Conservation (phyloP, 2,113 vertebrate genomes). For the Diadophis punctatus region DNA sequence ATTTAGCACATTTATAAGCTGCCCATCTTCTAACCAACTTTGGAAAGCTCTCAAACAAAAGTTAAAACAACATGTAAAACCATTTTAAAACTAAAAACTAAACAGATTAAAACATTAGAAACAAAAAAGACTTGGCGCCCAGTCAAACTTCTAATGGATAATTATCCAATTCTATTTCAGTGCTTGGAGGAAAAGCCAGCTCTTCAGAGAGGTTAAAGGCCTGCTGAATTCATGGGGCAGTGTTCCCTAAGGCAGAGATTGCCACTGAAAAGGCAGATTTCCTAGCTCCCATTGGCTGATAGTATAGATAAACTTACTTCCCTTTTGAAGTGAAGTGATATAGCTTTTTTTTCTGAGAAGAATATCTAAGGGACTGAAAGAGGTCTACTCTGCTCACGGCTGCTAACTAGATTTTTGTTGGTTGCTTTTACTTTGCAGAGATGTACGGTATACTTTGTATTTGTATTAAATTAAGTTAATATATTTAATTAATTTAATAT, state of each 20-base stretch:
- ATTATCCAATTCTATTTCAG: background rate
- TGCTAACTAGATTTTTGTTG: background rate
- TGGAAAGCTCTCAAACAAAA: background rate
- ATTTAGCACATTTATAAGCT: background rate
- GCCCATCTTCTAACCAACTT: background rate
- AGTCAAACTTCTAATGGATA: background rate
- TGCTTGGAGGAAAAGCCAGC: background rate
- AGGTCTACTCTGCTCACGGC: background rate
- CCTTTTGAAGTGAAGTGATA: background rate
- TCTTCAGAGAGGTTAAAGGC: background rate
- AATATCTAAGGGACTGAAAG: background rate
- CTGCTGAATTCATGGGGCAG: background rate
- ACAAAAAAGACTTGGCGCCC: background rate
- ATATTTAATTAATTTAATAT: background rate
- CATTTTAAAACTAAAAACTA: background rate
- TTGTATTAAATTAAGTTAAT: background rate
- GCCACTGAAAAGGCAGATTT: background rate
- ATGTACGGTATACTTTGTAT: background rate
- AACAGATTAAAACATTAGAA: background rate
- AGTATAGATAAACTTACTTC: background rate
- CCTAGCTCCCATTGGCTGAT: background rate
- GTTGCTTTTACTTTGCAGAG: background rate
- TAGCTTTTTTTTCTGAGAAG: background rate
- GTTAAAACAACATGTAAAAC: background rate
- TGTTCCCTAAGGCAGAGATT: background rate